Evolutionary conservation across 2,888 invertebrate genomes (phyloP).

Genomic region (Aplocera efformata): DNA sequence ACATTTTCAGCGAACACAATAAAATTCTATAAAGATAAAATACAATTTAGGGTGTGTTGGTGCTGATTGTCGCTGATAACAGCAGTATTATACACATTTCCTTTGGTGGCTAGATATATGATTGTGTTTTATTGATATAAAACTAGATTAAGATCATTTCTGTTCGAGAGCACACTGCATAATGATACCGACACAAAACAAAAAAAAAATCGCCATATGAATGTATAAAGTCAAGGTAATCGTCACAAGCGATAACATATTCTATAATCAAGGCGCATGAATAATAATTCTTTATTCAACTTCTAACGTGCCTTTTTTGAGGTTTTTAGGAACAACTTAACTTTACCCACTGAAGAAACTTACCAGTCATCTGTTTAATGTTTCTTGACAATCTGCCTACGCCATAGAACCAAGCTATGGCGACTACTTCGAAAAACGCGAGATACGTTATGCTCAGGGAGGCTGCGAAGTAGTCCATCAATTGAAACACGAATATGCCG

Average conservation of each 20-base stretch:
- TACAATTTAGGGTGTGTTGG: conserved; percentile 25
- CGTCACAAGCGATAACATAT: conserved; percentile 11
- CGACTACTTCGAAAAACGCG: conserved; percentile 96
- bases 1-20: conserved; percentile 14
- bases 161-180: conserved; percentile 13
- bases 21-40: conserved; percentile 20
- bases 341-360: no score
- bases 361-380: conserved; percentile 94
- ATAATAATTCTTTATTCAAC: neutral
- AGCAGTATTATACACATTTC: conserved; percentile 16
- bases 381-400: conserved; percentile 89
- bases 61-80: conserved; percentile 25
- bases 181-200: conserved; percentile 10
- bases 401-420: conserved; percentile 95
- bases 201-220: conserved; percentile 17
- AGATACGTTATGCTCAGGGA: conserved; percentile 94
- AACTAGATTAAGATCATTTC: conserved; percentile 17
- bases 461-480: conserved; percentile 96
- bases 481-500: conserved; percentile 94
- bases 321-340: no score
- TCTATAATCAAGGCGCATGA: conserved; percentile 10
- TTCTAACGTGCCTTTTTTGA: neutral
- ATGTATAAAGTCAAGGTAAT: conserved; percentile 20
- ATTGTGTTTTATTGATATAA: conserved; percentile 10
- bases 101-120: conserved; percentile 13